These are phyloP conservation scores for Chamaedrilus cognettii DNA, from an alignment of 2,888 invertebrate genomes.

Conservation along the genomic window DNA sequence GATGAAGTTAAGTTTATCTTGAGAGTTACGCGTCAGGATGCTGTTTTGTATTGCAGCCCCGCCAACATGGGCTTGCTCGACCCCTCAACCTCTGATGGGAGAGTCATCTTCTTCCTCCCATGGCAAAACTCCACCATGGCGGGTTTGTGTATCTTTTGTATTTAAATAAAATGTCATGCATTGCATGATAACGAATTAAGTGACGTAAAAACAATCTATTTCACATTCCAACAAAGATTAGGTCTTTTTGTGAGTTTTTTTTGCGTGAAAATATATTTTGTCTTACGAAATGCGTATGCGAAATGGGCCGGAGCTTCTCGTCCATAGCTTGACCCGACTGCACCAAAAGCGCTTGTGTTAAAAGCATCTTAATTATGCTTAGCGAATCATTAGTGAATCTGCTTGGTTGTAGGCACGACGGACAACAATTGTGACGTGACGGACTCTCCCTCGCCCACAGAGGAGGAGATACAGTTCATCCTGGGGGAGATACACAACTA, in stretches of 20 bases:
- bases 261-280: too few species aligned
- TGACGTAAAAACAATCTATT: too few species aligned
- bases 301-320: too few species aligned
- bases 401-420: slow-evolving; percentile 96
- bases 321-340: not conserved
- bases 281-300: too few species aligned
- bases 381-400: slow-evolving; percentile 62
- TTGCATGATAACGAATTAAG: too few species aligned
- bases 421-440: slow-evolving; percentile 93
- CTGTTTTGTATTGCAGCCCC: slow-evolving; percentile 84
- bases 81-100: slow-evolving; percentile 96
- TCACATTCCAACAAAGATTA: too few species aligned
- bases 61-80: slow-evolving; percentile 97
- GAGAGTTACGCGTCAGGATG: not conserved
- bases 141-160: too few species aligned
- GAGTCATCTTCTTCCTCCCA: slow-evolving; percentile 99
- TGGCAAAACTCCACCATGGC: slow-evolving; percentile 86
- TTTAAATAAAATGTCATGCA: too few species aligned
- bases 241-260: too few species aligned
- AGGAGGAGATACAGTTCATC: slow-evolving; percentile 98
- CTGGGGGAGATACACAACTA: slow-evolving; percentile 96
- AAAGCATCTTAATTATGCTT: too few species aligned
- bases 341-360: not conserved
- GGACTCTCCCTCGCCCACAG: slow-evolving; percentile 90
- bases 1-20: too few species aligned